Conservation (phyloP, 2,113 vertebrate species). For the Cygnus buccinator region DNA sequence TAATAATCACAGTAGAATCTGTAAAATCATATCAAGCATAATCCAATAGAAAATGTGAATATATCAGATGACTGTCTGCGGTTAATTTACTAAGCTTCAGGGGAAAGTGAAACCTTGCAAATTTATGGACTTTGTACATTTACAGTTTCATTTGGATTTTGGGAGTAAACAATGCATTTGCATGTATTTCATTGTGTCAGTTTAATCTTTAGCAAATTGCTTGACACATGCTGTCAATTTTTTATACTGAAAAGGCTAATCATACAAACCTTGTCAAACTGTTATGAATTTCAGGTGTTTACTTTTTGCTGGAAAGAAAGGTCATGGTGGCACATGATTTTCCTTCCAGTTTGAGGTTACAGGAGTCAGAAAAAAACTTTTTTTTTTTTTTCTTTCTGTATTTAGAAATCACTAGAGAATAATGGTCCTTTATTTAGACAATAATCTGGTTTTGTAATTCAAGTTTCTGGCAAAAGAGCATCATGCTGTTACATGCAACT, state of each 20-base stretch:
- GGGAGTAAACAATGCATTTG: not conserved
- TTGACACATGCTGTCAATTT: not conserved
- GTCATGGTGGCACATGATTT: not conserved
- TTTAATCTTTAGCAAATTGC: not conserved
- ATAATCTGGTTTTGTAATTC: not conserved
- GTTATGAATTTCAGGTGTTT: not conserved
- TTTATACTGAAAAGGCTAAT: not conserved
- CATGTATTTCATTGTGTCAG: not conserved
- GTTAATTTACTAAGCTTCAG: not conserved
- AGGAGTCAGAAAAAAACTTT: not conserved
- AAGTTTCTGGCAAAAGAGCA: not conserved
- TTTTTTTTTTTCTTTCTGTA: not conserved
- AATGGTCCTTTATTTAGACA: not conserved
- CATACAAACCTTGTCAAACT: not conserved
- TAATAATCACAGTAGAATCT: not conserved
- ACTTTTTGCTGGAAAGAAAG: not conserved
- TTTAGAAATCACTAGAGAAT: not conserved
- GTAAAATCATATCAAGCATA: not conserved
- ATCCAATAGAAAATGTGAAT: not conserved
- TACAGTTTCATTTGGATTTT: not conserved
- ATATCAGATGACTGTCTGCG: not conserved
- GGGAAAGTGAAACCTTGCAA: not conserved
- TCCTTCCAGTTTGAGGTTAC: not conserved
- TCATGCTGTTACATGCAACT: not conserved
- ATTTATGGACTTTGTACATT: not conserved